Base-by-base conservation (phyloP, 2,888 invertebrate species). In the Volucella inanis region DNA sequence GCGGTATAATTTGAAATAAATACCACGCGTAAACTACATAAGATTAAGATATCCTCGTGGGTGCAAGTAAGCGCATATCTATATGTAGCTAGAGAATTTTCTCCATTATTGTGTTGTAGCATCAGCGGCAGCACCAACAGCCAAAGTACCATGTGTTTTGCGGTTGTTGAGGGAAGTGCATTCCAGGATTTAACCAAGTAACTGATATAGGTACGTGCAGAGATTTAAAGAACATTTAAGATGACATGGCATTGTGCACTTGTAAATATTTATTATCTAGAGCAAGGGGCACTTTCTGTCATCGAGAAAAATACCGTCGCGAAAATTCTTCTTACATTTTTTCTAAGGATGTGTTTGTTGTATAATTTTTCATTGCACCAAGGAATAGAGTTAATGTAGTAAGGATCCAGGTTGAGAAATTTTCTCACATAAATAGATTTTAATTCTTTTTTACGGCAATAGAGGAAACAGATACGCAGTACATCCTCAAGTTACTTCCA, bases 261-360 rank as follows among this genome's bases (percentile, higher is more conserved):
- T 68, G 54, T 55, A 68, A 68, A 55, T 68, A 55, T 68, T 47
- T 55, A 55, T 68, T 68, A 68, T 68, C 68, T 31, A 31, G 15
- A 39, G 68, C 45, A 31, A 55, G 38, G 31, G 68, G 38, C 18
- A 55, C 14, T 55, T 31, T 55, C 41, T 55, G 68, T 68, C 55
- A 31, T 31, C 31, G 6, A 31, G 6, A 31, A 31, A 47, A 14
- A 38, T 15, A 45, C 31, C 45, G 68, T 45, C 45, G 68, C 54
- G 31, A 67, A 54, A 22, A 68, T 68, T n/a, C 45, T 14, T 31
- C 31, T 6, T 6, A 31, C 31, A 31, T 31, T 31, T 31, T 31
- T 1, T 6, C 31, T 6, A 31, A 31, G 31, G 31, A 6, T 31
- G 0, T 31, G 31, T 31, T 31, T 31, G 31, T 31, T 31, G 6